Base-by-base conservation (phyloP, 2,797 vertebrate genomes). In the Podarcis lilfordi region DNA sequence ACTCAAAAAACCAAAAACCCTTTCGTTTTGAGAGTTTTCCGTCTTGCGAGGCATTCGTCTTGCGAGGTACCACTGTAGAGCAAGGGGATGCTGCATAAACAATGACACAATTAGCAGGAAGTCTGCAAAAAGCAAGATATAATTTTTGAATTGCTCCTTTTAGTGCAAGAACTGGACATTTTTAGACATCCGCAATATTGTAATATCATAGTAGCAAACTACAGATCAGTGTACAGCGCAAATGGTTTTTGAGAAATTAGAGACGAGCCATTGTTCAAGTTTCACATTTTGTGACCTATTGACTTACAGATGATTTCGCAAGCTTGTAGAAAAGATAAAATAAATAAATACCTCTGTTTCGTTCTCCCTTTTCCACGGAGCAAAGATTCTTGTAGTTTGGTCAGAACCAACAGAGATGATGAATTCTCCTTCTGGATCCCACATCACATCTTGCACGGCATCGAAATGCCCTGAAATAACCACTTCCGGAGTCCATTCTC, bases 401-500 rank as follows among this genome's bases (percentile, higher is more conserved):
- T 99, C 99, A 8, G 97, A 97, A 85, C 98, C 96, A 92, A 99
- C 98, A 9, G 98, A 99, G 85, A 99, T 92, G 68, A 99, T 95
- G 95, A 99, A 99, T 80, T 99, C 98, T 80, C 99, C 99, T 91
- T 99, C 98, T 32, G 99, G 98, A 93, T 99, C 98, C 99, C 99
- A 99, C 93, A 96, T 96, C 79, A 99, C 95, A 95, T 99, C 99
- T 90, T 98, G 98, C 68, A 99, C 99, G 61, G 97, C 97, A 84
- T 97, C 97, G 92, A 99, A 99, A 96, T 99, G 99, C 87, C 99
- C 99, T 2, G 99, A 99, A 95, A 99, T 97, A 66, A 98, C 97
- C 87, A 99, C 97, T 80, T 96, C 97, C 43, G 99, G 98, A 92
- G 94, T 97, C 99, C 99, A 99, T 61, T 97, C 96, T 84, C 96